Evolutionary conservation across 1,140 invertebrate genomes (phyloP), one percentile per base, ranked within the genome.

Genomic region (Euura lappo): DNA sequence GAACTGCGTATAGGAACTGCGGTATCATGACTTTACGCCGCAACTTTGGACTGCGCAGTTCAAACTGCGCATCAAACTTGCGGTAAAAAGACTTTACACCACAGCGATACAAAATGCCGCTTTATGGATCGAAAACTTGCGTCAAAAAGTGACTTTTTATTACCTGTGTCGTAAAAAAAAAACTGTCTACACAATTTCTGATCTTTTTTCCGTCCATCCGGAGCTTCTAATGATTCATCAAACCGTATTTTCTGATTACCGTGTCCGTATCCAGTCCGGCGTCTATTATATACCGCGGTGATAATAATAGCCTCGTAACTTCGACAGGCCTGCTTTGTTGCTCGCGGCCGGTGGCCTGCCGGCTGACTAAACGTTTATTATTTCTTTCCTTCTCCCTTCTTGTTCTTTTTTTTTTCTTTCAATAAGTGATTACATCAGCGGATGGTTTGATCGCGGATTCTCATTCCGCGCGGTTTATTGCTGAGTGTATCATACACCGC

Each of bases 271-370:
- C 8, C 13, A 60, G 51, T n/a, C 10, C 10, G 3, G 51, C 51
- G 51, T 8, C 2, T 60, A 60, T 60, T 60, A 60, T 60, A 60
- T 11, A 60, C 51, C 51, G 67, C 8, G 28, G 28, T 68, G 66
- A 28, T 43, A 68, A 44, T 43, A 68, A 68, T 44, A 42, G 67
- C 28, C 44, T 11, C 10, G 10, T 4, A 42, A 43, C 44, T 3
- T 68, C 67, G 44, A 44, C 67, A 70, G 47, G n/a, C 51, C 42
- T 70, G 44, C 44, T 60, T 60, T 69, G 68, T 69, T 28, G 28
- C 28, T 28, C 28, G 28, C 28, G 28, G 28, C 28, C 28, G 28
- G 28, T 28, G 28, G 28, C 28, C 28, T 28, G 28, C 28, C 28
- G 28, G 28, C 28, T 28, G 28, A 28, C 28, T 28, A 28, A 28